These are phyloP conservation scores for Aethes cnicana DNA, from an alignment of 2,888 invertebrate species.

Conservation along the genomic window DNA sequence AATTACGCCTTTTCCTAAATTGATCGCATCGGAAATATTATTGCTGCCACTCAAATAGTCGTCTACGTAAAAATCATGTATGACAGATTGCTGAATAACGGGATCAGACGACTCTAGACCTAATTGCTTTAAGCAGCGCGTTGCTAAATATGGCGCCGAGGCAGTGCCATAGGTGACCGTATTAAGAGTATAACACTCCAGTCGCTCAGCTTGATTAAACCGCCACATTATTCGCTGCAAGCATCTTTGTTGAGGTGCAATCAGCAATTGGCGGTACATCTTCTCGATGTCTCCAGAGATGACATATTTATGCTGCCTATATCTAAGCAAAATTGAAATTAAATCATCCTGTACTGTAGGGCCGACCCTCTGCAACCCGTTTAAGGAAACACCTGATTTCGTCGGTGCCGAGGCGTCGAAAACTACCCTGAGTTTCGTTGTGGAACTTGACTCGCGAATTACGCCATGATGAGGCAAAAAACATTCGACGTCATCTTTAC, in stretches of 20 bases:
- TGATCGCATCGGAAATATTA: neutral
- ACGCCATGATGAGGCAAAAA: slow-evolving; percentile 16
- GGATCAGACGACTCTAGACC: neutral
- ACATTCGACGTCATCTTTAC: neutral
- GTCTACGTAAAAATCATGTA: slow-evolving; percentile 1
- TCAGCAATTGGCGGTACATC: slow-evolving; percentile 21
- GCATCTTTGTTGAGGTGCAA: neutral
- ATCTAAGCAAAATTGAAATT: slow-evolving; percentile 10
- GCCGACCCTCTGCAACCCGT: slow-evolving; percentile 1
- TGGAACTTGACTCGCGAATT: slow-evolving; percentile 1
- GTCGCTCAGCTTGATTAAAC: neutral
- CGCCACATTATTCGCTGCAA: slow-evolving; percentile 5
- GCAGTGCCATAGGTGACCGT: slow-evolving; percentile 4
- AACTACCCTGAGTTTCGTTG: slow-evolving; percentile 23
- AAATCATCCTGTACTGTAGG: slow-evolving; percentile 21
- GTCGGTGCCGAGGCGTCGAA: slow-evolving; percentile 19
- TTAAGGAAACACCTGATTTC: slow-evolving; percentile 2
- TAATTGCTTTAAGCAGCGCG: slow-evolving; percentile 5
- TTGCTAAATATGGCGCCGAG: slow-evolving; percentile 15
- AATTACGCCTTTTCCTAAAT: slow-evolving; percentile 4
- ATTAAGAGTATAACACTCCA: neutral
- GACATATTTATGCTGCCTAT: slow-evolving; percentile 18
- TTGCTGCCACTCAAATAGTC: neutral
- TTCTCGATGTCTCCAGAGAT: slow-evolving; percentile 27
- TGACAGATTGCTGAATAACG: neutral